Evolutionary conservation across 2,797 vertebrate species (phyloP), one percentile per base, ranked within the genome.

Genomic region (Darevskia mixta): DNA sequence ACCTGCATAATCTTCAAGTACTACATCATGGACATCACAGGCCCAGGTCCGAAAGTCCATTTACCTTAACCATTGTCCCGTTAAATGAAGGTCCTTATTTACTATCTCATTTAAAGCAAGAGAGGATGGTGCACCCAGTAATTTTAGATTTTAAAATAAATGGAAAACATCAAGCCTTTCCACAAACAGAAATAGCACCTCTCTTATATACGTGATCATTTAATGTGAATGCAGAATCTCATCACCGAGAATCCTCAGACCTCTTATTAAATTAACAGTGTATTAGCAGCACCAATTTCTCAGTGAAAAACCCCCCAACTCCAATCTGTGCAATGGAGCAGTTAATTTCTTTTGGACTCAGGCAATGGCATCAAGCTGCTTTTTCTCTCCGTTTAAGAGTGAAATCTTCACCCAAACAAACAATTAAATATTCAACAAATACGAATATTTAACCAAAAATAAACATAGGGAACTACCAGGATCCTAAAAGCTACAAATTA

Each of bases 271-370:
- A 96, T 96, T 96, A 95, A 96, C 96, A 94, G 95, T 96, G 96
- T 95, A 95, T 97, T 96, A 96, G 95, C 3, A 85, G 91, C 89
- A 91, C 95, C 92, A 94, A 94, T 95, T 95, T 95, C 94, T 92
- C 93, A 73, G 0, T 91, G 71, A 72, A 95, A 84, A 96, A 94
- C 95, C 96, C 95, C 93, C 95, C 90, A 86, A 91, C 95, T 96
- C 96, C 95, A 96, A 96, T 96, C 96, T 96, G 97, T 97, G 95
- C 96, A 96, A 92, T 92, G 95, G 96, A 97, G 97, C 97, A 97
- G 95, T 95, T 97, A 97, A 97, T 97, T 97, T 97, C 95, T 96
- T 97, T 97, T 97, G 97, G 97, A 97, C 95, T 96, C 95, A 4
- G 93, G 96, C 96, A 96, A 95, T 97, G 96, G 96, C 94, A 95